Conservation (phyloP, 1,140 invertebrate genomes). For the Macrobrachium nipponense region DNA sequence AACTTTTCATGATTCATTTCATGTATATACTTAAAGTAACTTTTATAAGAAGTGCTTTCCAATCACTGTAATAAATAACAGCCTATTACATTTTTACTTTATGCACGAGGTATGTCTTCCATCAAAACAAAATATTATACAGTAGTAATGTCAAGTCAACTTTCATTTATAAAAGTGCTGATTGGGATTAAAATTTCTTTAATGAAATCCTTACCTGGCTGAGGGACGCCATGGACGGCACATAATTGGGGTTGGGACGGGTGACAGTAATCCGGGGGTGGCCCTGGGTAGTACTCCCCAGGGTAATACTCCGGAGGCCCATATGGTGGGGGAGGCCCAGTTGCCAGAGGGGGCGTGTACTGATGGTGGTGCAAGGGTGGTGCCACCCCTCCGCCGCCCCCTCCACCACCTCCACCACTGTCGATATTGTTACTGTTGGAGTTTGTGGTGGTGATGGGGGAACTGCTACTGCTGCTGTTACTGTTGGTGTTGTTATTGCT, state of each 20-base stretch:
- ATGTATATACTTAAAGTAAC: too few relatives aligned
- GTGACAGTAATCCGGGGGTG: conserved; percentile 41
- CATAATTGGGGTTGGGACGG: conserved; percentile 24
- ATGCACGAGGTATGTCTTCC: too few relatives aligned
- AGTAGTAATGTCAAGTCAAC: too few relatives aligned
- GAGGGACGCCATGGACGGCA: conserved; percentile 40
- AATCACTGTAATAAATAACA: too few relatives aligned
- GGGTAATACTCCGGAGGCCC: conserved; percentile 33
- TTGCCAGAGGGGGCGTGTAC: conserved; percentile 39
- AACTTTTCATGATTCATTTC: too few relatives aligned
- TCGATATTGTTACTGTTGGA: neutral
- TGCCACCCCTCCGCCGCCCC: neutral
- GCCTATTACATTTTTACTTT: too few relatives aligned
- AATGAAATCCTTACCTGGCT: conserved; percentile 7
- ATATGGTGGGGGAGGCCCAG: conserved; percentile 33
- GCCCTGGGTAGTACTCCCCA: conserved; percentile 36
- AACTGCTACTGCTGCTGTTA: conserved; percentile 46
- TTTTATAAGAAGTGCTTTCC: too few relatives aligned
- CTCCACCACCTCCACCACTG: neutral
- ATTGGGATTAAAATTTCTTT: too few relatives aligned
- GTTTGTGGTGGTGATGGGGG: conserved; percentile 29
- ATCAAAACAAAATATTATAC: too few relatives aligned
- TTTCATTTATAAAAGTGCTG: too few relatives aligned
- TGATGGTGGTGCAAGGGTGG: conserved; percentile 35
- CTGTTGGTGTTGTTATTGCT: conserved; percentile 40